These are phyloP conservation scores for Leptoclinus maculatus DNA, from an alignment of 2,797 vertebrate genomes.

Conservation along the genomic window DNA sequence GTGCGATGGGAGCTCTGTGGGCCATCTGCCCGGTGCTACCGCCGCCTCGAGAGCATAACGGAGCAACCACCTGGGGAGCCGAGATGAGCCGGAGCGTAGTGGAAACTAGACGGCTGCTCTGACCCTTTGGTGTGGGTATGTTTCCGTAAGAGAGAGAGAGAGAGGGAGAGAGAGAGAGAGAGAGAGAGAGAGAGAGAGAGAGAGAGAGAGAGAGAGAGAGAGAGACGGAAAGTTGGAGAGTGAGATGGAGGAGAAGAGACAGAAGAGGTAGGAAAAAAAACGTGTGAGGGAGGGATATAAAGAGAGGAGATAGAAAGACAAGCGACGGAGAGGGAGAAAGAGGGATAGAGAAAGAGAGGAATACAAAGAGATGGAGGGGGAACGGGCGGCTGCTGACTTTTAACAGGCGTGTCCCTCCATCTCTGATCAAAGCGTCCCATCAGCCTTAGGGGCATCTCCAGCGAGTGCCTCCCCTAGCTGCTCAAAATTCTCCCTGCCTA, in stretches of 20 bases:
- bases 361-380: slow-evolving; percentile 68
- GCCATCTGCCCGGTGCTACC: slow-evolving; percentile 46
- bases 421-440: slow-evolving; percentile 80
- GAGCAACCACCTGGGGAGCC: slow-evolving; percentile 42
- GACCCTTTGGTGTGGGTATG: slow-evolving; percentile 30
- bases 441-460: slow-evolving; percentile 73
- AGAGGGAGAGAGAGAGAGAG: background rate
- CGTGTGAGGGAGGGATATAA: slow-evolving; percentile 14
- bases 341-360: slow-evolving; percentile 49
- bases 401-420: slow-evolving; percentile 79
- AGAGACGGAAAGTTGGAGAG: background rate
- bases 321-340: slow-evolving; percentile 27
- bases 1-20: slow-evolving; percentile 31
- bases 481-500: slow-evolving; percentile 66
- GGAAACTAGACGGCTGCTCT: slow-evolving; percentile 29
- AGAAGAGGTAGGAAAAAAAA: slow-evolving; percentile 16
- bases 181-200: background rate
- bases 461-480: slow-evolving; percentile 69
- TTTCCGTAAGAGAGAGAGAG: slow-evolving; percentile 33
- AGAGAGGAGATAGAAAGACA: slow-evolving; percentile 21
- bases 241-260: background rate
- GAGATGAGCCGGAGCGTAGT: slow-evolving; percentile 19
- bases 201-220: slow-evolving; percentile 15
- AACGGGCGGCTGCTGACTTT: slow-evolving; percentile 68
- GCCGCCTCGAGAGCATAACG: slow-evolving; percentile 46